Percentiles rank a stretch among this genome's conserved stretches.
phyloP scores from a whole-genome alignment of 2,797 vertebrate genomes.

The Oreortyx pictus region DNA sequence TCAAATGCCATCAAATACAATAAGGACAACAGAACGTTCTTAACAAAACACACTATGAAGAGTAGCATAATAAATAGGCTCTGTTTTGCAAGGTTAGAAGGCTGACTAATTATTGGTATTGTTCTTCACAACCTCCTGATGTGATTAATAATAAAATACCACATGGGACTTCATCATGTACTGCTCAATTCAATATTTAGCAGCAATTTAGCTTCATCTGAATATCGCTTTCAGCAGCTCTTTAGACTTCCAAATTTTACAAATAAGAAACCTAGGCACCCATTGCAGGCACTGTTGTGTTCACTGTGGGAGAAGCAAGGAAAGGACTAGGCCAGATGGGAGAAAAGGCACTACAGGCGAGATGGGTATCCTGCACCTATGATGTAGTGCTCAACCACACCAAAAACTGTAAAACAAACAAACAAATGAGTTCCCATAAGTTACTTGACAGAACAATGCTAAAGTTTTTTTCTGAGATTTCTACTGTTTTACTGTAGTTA shows the following conservation, averaged over 20 bases:
- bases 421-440: background rate
- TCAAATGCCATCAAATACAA: background rate
- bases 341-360: background rate
- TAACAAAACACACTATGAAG: slow-evolving; percentile 24
- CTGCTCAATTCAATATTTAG: slow-evolving; percentile 45
- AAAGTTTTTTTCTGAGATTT: background rate
- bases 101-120: slow-evolving; percentile 52
- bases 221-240: slow-evolving; percentile 18
- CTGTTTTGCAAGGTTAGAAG: slow-evolving; percentile 30
- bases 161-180: slow-evolving; percentile 27
- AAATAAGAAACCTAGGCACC: background rate
- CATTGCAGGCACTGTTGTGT: background rate
- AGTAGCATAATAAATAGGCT: slow-evolving; percentile 15
- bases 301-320: background rate
- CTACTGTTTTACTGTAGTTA: background rate
- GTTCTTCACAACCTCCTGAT: slow-evolving; percentile 52
- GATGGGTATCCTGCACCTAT: background rate
- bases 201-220: slow-evolving; percentile 30
- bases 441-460: background rate
- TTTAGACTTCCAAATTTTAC: background rate
- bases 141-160: slow-evolving; percentile 56
- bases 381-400: background rate
- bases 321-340: background rate
- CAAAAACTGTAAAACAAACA: background rate
- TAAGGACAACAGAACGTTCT: slow-evolving; percentile 21